Conservation (phyloP, 2,888 invertebrate genomes). For the Catonia carolina region DNA sequence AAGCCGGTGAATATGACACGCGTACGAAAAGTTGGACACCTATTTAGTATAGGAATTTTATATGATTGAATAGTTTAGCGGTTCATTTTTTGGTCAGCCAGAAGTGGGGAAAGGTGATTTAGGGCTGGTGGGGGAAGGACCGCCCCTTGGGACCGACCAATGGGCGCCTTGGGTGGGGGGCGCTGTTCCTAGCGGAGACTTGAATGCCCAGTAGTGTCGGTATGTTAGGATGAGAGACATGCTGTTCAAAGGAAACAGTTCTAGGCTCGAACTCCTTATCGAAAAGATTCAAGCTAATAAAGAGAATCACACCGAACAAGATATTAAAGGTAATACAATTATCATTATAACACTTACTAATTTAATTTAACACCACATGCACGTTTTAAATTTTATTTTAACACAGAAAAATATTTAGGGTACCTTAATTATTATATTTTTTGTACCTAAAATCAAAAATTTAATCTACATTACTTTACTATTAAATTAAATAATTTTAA, state of each 20-base stretch:
- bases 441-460: no score
- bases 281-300: constrained; percentile 82
- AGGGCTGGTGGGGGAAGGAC: constrained; percentile 20
- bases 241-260: constrained; percentile 83
- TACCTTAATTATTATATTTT: no score
- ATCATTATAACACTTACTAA: no score
- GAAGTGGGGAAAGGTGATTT: neutral
- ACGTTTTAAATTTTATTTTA: no score
- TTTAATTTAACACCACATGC: constrained; percentile 1
- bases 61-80: no score
- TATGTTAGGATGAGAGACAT: constrained; percentile 42
- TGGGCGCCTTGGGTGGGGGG: constrained; percentile 17
- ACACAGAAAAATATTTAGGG: no score
- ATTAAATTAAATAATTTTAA: no score
- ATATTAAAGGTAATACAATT: constrained; percentile 25
- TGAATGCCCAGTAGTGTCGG: neutral
- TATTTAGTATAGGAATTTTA: no score
- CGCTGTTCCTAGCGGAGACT: constrained; percentile 10
- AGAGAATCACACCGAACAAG: constrained; percentile 49
- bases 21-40: no score
- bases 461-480: no score
- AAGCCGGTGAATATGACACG: no score
- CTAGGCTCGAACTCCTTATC: constrained; percentile 73
- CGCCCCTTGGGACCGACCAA: constrained; percentile 20
- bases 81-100: no score